Conservation (phyloP, 2,113 vertebrate genomes). For the Sebastes fasciatus region DNA sequence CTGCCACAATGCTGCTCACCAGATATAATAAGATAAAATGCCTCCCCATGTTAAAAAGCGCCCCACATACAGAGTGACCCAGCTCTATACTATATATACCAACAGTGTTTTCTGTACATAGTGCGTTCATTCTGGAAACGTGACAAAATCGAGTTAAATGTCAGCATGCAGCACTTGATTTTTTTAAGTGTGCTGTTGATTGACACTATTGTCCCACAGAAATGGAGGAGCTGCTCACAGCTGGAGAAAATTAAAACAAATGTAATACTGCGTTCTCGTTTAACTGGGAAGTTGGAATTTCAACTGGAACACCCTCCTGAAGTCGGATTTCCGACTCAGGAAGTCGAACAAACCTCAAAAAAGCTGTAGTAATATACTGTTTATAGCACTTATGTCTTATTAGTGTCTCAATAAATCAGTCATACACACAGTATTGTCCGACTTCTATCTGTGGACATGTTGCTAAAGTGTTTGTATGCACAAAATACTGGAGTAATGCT, state of each 20-base stretch:
- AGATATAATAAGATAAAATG: conserved; percentile 52
- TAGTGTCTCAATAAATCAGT: too few relatives aligned
- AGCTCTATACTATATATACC: not conserved
- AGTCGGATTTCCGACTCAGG: too few relatives aligned
- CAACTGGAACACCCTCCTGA: too few relatives aligned
- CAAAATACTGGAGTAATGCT: too few relatives aligned
- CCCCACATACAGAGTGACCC: not conserved
- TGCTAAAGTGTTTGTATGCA: too few relatives aligned
- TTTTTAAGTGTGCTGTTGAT: not conserved
- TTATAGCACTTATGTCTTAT: too few relatives aligned
- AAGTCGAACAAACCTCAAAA: too few relatives aligned
- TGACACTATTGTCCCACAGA: conserved; percentile 13
- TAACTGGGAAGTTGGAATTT: too few relatives aligned
- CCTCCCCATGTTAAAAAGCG: not conserved
- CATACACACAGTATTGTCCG: too few relatives aligned
- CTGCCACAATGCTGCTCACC: conserved; percentile 49
- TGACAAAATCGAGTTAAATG: not conserved
- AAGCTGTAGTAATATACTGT: too few relatives aligned
- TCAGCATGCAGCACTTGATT: conserved; percentile 1
- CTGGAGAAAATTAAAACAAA: conserved; percentile 21
- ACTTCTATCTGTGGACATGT: too few relatives aligned
- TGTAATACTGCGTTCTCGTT: not conserved
- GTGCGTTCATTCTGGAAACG: not conserved
- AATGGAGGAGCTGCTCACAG: not conserved
- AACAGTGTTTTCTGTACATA: not conserved